Evolutionary conservation across 1,140 invertebrate species (phyloP), one percentile per base, ranked within the genome.

Genomic region (Zelostemma sp.): DNA sequence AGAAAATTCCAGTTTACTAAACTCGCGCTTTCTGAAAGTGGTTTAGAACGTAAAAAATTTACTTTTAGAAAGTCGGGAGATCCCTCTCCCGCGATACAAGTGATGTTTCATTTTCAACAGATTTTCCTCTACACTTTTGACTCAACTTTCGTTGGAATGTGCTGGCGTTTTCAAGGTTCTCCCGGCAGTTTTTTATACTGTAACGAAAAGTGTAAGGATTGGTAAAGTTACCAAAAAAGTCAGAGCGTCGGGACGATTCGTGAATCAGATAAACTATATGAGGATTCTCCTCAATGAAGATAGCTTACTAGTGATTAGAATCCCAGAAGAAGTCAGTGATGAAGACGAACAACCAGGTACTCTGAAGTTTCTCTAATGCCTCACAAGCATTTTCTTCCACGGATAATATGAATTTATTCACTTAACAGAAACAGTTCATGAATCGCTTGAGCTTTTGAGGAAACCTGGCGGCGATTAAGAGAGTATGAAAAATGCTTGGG

Each of bases 131-230:
- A 2, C 33, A 41, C 15, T 54, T 40, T 18, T 54, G 6, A 54
- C 33, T n/a, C 19, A 54, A 40, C 31, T 54, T 15, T 1, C 50
- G 9, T 31, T 16, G 17, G 50, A 54, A 17, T 54, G 50, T 54
- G 31, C 33, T 15, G 17, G 1, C 8, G 11, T 12, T 1, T 54
- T 54, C 33, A 54, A 54, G 6, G 15, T 38, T 8, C 8, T 54
- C 16, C 50, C 50, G 40, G 19, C 2, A 6, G 18, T 21, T 18
- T 43, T 54, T 54, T 54, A 40, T 16, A n/a, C 33, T n/a, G 1
- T 33, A 54, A 54, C 50, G 6, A 54, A 54, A 54, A 54, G 12
- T 35, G 33, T 40, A 1, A 41, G 40, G n/a, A 54, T 1, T 54
- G 50, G 38, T 9, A 17, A 19, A 1, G 16, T 14, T 9, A 40